phyloP scores from a whole-genome alignment of 2,797 vertebrate genomes.

The Decapterus maruadsi region DNA sequence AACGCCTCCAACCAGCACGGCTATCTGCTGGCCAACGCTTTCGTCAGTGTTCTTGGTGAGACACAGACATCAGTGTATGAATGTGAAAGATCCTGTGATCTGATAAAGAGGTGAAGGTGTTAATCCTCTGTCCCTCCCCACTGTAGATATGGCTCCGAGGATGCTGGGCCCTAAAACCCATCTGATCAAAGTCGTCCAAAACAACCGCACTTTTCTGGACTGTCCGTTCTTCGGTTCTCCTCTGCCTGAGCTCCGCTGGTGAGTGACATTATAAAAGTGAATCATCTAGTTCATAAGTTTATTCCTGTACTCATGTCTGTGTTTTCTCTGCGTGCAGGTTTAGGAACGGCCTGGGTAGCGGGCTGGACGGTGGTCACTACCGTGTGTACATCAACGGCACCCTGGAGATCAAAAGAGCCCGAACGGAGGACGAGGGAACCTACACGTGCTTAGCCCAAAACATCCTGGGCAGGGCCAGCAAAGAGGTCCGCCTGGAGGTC shows the following conservation, averaged over 20 bases:
- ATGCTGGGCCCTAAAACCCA: conserved; percentile 92
- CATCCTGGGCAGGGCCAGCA: conserved; percentile 92
- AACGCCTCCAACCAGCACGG: conserved; percentile 97
- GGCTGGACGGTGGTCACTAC: conserved; percentile 95
- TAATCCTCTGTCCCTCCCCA: neutral
- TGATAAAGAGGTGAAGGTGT: neutral
- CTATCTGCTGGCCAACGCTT: conserved; percentile 96
- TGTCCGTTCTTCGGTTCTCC: conserved; percentile 98
- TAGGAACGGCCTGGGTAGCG: conserved; percentile 97
- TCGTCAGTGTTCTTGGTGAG: conserved; percentile 94
- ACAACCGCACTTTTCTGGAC: conserved; percentile 92
- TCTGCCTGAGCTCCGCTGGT: conserved; percentile 93
- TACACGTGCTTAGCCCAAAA: conserved; percentile 97
- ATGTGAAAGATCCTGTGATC: neutral
- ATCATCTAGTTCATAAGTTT: neutral
- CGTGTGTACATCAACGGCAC: conserved; percentile 92
- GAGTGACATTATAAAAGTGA: conserved; percentile 72
- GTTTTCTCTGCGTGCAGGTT: conserved; percentile 86
- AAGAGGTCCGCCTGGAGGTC: conserved; percentile 95
- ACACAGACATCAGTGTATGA: neutral
- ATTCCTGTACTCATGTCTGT: neutral
- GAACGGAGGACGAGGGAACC: conserved; percentile 93
- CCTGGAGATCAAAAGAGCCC: conserved; percentile 90
- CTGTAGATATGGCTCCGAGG: conserved; percentile 90
- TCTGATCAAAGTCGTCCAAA: conserved; percentile 92